Conservation (phyloP, 2,113 vertebrate genomes). For the Girardinichthys multiradiatus region DNA sequence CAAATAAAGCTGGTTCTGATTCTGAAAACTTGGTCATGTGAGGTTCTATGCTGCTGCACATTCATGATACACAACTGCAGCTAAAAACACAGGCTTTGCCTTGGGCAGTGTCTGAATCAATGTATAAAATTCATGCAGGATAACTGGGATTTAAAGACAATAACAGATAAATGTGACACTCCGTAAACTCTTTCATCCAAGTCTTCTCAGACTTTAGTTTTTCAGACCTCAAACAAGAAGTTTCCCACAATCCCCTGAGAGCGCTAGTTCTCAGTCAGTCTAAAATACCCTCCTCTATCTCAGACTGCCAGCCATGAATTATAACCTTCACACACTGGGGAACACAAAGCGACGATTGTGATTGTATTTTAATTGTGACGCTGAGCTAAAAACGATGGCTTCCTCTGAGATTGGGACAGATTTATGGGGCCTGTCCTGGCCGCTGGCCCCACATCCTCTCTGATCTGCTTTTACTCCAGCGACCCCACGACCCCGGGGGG, state of each 20-base stretch:
- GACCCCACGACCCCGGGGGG: slow-evolving; percentile 75
- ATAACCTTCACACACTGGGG: slow-evolving; percentile 56
- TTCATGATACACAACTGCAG: neutral
- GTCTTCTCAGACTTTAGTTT: slow-evolving; percentile 19
- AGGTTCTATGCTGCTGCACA: too few species aligned
- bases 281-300: slow-evolving; percentile 53
- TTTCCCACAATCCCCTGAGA: slow-evolving; percentile 52
- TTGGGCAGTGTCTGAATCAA: neutral
- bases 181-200: neutral
- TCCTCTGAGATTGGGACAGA: slow-evolving; percentile 74
- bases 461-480: slow-evolving; percentile 81
- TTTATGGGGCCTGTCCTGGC: slow-evolving; percentile 79
- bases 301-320: slow-evolving; percentile 56
- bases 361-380: slow-evolving; percentile 79
- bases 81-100: neutral
- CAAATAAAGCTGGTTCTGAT: too few species aligned
- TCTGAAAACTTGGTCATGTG: too few species aligned
- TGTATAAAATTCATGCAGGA: neutral
- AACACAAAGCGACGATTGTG: slow-evolving; percentile 74
- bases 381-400: slow-evolving; percentile 72
- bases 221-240: slow-evolving; percentile 11
- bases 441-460: slow-evolving; percentile 72
- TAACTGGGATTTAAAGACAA: neutral
- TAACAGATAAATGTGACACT: neutral
- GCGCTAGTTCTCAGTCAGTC: slow-evolving; percentile 23